Percentiles rank a stretch among this genome's conserved stretches.
These are phyloP conservation scores for Pipistrellus kuhlii DNA, from an alignment of 2,797 vertebrate species.

Conservation along the genomic window DNA sequence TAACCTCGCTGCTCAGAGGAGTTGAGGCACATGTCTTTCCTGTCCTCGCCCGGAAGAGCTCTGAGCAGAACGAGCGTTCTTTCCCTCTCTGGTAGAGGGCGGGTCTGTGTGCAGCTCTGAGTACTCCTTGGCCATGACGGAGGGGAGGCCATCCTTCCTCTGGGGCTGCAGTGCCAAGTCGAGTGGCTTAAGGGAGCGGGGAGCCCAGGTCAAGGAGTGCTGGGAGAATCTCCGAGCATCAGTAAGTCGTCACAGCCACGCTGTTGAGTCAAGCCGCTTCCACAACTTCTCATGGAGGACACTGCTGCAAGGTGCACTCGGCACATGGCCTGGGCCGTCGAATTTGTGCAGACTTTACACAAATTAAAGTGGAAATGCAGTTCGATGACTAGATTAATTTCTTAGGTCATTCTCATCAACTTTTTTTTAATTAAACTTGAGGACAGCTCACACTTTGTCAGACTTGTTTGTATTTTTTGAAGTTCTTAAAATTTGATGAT, in stretches of 20 bases:
- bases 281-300: background rate
- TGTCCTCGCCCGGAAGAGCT: background rate
- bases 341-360: background rate
- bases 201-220: background rate
- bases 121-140: background rate
- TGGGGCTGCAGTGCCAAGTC: background rate
- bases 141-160: background rate
- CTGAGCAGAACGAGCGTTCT: background rate
- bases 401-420: background rate
- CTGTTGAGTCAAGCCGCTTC: background rate
- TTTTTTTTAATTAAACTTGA: conserved; percentile 5
- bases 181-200: background rate
- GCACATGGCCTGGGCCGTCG: background rate
- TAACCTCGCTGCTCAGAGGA: background rate
- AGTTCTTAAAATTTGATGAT: background rate
- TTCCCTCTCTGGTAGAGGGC: background rate
- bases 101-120: background rate
- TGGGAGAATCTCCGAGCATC: background rate
- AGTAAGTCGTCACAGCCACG: background rate
- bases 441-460: background rate
- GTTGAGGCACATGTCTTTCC: background rate
- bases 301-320: background rate
- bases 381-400: background rate
- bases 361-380: background rate
- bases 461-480: background rate